Conservation (phyloP, 2,888 invertebrate species). For the Sycophila texana region DNA sequence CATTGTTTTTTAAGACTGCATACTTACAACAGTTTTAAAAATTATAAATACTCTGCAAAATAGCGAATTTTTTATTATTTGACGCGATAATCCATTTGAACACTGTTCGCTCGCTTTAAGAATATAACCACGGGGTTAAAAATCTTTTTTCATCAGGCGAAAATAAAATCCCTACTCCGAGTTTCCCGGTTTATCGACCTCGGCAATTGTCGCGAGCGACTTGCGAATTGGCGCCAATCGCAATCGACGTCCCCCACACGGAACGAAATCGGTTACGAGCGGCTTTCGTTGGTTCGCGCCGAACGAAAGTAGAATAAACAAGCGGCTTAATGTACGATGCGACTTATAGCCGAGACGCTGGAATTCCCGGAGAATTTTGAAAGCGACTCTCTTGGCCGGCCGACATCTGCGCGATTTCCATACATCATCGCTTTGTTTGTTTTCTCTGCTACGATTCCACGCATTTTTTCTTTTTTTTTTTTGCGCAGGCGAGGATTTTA, state of each 20-base stretch:
- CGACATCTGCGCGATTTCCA: not conserved
- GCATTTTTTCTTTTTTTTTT: not conserved
- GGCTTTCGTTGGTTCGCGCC: constrained; percentile 2
- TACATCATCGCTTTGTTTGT: too few relatives aligned
- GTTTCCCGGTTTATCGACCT: constrained; percentile 52
- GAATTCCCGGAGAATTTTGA: constrained; percentile 28
- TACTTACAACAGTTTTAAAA: too few relatives aligned
- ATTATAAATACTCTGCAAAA: too few relatives aligned
- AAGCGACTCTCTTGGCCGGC: not conserved
- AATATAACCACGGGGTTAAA: too few relatives aligned
- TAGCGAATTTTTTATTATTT: not conserved
- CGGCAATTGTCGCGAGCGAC: constrained; percentile 10
- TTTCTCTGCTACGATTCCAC: too few relatives aligned
- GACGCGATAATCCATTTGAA: not conserved
- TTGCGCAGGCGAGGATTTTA: not conserved
- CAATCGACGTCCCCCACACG: not conserved
- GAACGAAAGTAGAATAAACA: constrained; percentile 33
- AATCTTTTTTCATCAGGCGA: too few relatives aligned
- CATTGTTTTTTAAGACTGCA: too few relatives aligned
- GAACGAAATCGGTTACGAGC: constrained; percentile 24
- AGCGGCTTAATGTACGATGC: not conserved
- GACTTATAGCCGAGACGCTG: not conserved
- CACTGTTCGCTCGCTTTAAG: not conserved
- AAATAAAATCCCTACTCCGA: constrained; percentile 13
- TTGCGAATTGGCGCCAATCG: constrained; percentile 17